These are phyloP conservation scores for Stramonita haemastoma DNA, from an alignment of 2,888 invertebrate genomes.

Conservation along the genomic window DNA sequence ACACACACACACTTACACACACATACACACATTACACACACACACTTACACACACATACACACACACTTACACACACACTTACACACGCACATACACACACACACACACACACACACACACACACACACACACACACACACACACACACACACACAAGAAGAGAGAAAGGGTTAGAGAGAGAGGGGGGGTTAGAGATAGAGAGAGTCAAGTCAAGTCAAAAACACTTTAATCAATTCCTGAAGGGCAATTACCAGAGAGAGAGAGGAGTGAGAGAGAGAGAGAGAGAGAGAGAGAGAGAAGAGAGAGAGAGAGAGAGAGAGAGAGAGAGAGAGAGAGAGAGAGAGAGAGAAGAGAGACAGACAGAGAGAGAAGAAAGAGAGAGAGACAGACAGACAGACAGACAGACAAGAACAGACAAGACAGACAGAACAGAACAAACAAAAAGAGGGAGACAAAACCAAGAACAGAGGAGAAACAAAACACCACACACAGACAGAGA, in stretches of 20 bases:
- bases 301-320: not conserved
- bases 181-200: not conserved
- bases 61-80: not conserved
- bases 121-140: constrained; percentile 25
- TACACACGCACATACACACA: constrained; percentile 22
- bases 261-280: not conserved
- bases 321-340: not conserved
- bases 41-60: no score
- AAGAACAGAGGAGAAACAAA: no score
- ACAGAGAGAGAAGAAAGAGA: not conserved
- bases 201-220: not conserved
- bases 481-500: not conserved
- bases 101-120: constrained; percentile 13
- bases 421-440: not conserved
- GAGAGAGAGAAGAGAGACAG: not conserved
- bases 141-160: no score
- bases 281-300: constrained; percentile 15
- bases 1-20: no score
- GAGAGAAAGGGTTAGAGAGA: not conserved
- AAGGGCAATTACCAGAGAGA: not conserved
- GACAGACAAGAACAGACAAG: not conserved
- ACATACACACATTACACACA: no score
- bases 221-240: no score
- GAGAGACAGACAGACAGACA: not conserved
- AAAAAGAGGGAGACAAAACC: not conserved